phyloP scores from a whole-genome alignment of 2,113 vertebrate genomes.

The Capra hircus region DNA sequence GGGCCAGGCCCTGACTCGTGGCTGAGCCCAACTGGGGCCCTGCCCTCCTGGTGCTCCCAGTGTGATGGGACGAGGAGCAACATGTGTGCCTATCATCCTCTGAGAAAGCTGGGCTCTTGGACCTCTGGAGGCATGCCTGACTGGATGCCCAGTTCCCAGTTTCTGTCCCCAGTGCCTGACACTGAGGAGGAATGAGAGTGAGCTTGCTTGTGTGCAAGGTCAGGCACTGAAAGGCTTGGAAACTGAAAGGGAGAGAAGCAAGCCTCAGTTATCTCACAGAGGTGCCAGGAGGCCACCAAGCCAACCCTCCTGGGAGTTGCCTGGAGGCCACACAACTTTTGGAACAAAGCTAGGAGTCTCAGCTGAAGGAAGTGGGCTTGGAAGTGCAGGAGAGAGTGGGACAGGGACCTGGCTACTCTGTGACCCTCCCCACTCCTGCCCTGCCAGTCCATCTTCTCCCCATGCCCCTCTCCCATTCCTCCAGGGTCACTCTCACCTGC shows the following conservation, averaged over 20 bases:
- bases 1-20: background rate
- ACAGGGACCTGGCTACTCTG: background rate
- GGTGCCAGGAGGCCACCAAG: background rate
- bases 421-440: background rate
- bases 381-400: background rate
- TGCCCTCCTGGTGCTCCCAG: background rate
- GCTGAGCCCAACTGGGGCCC: background rate
- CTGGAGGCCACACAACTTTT: background rate
- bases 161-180: background rate
- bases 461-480: background rate
- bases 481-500: background rate
- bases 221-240: background rate
- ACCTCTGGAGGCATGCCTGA: background rate
- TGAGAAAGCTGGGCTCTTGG: background rate
- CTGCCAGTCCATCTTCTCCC: background rate
- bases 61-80: background rate
- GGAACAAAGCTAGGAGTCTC: background rate
- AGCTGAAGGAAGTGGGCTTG: background rate
- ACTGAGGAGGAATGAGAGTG: background rate
- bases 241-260: background rate
- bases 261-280: background rate
- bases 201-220: background rate
- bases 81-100: background rate
- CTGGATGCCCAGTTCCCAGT: background rate
- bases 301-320: background rate